Conservation (phyloP, 2,797 vertebrate genomes). For the Zalophus californianus region DNA sequence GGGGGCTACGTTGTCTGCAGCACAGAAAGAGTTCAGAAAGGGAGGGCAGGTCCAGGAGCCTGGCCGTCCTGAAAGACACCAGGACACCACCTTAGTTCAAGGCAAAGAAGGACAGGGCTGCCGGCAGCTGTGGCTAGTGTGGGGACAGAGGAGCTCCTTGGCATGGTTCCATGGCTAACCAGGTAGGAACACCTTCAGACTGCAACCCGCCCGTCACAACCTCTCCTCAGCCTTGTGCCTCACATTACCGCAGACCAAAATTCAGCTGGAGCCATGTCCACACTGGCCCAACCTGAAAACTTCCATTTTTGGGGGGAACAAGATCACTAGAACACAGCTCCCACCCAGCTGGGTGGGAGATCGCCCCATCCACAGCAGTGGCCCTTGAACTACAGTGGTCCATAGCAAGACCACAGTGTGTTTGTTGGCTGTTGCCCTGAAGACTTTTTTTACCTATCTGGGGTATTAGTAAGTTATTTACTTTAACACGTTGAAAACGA, state of each 20-base stretch:
- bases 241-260: not conserved
- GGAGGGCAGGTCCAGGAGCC: not conserved
- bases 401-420: not conserved
- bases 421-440: not conserved
- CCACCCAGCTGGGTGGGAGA: not conserved
- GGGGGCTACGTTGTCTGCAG: not conserved
- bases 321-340: not conserved
- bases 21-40: not conserved
- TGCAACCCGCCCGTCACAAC: not conserved
- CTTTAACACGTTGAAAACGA: constrained; percentile 8
- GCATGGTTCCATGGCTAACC: not conserved
- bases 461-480: constrained; percentile 77
- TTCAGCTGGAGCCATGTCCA: not conserved
- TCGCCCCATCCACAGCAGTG: not conserved
- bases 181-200: not conserved
- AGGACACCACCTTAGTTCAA: not conserved
- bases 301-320: not conserved
- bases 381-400: not conserved
- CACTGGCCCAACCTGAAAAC: not conserved
- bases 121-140: not conserved
- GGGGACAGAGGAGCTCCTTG: not conserved
- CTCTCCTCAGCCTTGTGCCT: not conserved
- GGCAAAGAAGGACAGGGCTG: not conserved
- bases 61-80: not conserved
- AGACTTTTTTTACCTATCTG: not conserved